Conservation (phyloP, 2,797 vertebrate species). For the Chaetodon trifasciatus region DNA sequence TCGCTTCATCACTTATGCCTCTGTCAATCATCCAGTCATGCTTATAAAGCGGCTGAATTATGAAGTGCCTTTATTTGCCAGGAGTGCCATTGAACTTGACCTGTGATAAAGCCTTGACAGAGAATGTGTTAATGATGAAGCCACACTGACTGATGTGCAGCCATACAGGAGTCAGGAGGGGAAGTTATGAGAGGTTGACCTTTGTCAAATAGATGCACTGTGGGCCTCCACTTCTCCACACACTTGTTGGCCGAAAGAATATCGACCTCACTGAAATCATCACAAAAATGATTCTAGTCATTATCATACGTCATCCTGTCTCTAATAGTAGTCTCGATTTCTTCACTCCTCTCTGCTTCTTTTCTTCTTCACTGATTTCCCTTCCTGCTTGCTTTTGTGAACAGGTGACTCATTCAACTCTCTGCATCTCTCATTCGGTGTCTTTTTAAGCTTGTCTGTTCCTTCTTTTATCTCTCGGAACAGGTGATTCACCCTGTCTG, state of each 20-base stretch:
- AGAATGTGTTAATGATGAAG: conserved; percentile 72
- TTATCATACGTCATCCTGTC: conserved; percentile 27
- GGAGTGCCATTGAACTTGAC: conserved; percentile 74
- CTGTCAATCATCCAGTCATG: conserved; percentile 74
- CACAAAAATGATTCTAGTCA: conserved; percentile 45
- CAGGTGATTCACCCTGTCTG: conserved; percentile 60
- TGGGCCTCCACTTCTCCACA: conserved; percentile 28
- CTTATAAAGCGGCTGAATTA: conserved; percentile 74
- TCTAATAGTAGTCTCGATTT: background rate
- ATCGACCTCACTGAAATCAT: conserved; percentile 36
- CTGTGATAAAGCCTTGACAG: conserved; percentile 75
- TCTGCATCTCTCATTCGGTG: conserved; percentile 43
- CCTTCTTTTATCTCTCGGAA: conserved; percentile 55
- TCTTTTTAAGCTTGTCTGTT: conserved; percentile 34
- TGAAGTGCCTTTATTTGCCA: conserved; percentile 76
- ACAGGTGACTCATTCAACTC: conserved; percentile 36
- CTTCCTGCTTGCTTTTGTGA: conserved; percentile 15
- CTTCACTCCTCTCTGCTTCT: background rate
- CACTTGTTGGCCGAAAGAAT: conserved; percentile 38
- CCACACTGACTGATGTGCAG: conserved; percentile 68
- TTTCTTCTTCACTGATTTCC: background rate
- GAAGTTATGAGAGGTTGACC: conserved; percentile 66
- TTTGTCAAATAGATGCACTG: conserved; percentile 59
- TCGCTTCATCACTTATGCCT: conserved; percentile 60
- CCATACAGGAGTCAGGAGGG: conserved; percentile 46